Percentiles rank a stretch among this genome's conserved stretches.
Conservation (phyloP, 2,113 vertebrate genomes). For the Saccopteryx leptura region DNA sequence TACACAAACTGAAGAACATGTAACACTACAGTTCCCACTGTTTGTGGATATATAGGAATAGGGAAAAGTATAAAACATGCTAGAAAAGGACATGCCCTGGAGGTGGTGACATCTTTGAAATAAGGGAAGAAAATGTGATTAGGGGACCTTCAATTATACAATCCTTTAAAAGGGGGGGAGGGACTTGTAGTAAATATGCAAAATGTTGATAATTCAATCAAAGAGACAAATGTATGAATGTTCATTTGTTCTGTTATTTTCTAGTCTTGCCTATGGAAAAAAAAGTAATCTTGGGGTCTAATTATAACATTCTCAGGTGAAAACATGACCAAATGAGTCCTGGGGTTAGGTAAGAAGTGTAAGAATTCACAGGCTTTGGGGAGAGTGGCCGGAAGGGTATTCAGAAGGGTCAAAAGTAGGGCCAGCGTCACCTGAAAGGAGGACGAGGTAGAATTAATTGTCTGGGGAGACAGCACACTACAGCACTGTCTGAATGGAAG, state of each 20-base stretch:
- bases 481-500: background rate
- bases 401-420: background rate
- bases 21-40: background rate
- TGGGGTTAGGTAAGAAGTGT: background rate
- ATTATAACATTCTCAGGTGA: background rate
- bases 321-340: background rate
- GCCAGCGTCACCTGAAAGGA: constrained; percentile 32
- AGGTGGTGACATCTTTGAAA: background rate
- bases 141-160: background rate
- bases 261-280: background rate
- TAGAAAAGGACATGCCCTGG: background rate
- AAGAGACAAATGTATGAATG: background rate
- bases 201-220: background rate
- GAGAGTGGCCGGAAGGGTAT: background rate
- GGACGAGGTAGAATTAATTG: background rate
- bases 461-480: background rate
- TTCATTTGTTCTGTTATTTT: background rate
- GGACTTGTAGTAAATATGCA: background rate
- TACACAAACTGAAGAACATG: background rate
- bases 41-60: background rate
- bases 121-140: background rate
- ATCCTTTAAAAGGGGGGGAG: background rate
- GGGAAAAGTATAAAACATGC: background rate
- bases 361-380: background rate
- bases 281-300: background rate